These are phyloP conservation scores for Euschistus heros DNA, from an alignment of 1,140 invertebrate species.

Conservation along the genomic window DNA sequence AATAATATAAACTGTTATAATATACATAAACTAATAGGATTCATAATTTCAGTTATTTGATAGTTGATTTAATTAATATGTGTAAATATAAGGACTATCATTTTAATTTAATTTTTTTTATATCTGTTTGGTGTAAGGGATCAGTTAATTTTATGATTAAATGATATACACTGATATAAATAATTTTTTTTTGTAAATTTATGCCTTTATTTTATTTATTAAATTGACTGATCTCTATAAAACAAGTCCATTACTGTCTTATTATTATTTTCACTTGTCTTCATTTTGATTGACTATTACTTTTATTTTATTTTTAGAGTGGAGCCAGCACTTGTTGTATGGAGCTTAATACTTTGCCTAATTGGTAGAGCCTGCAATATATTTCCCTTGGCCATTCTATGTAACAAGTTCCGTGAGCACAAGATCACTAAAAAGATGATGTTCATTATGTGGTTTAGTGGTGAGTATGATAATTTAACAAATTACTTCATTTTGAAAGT, in stretches of 20 bases:
- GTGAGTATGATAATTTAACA: slow-evolving; percentile 38
- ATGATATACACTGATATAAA: not conserved
- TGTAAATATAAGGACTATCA: no score
- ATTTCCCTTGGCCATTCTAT: slow-evolving; percentile 84
- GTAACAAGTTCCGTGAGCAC: slow-evolving; percentile 94
- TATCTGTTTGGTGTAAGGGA: no score
- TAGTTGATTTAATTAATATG: no score
- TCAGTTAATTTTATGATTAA: not conserved
- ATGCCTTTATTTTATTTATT: not conserved
- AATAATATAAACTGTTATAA: no score
- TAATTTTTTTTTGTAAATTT: not conserved
- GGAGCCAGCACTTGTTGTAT: slow-evolving; percentile 74
- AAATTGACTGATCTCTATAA: not conserved
- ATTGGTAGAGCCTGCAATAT: slow-evolving; percentile 93
- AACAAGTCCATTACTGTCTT: not conserved
- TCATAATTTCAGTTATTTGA: no score
- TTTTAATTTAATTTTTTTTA: no score
- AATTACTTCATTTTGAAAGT: not conserved
- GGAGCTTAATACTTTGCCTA: slow-evolving; percentile 86
- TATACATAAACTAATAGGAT: no score
- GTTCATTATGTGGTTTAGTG: slow-evolving; percentile 99
- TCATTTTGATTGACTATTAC: not conserved
- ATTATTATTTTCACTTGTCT: slow-evolving; percentile 18
- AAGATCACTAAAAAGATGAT: slow-evolving; percentile 97
- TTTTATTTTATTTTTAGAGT: slow-evolving; percentile 35